Percentiles rank a stretch among this genome's conserved stretches.
phyloP scores from a whole-genome alignment of 2,888 invertebrate species.

The Tetanocera ferruginea region DNA sequence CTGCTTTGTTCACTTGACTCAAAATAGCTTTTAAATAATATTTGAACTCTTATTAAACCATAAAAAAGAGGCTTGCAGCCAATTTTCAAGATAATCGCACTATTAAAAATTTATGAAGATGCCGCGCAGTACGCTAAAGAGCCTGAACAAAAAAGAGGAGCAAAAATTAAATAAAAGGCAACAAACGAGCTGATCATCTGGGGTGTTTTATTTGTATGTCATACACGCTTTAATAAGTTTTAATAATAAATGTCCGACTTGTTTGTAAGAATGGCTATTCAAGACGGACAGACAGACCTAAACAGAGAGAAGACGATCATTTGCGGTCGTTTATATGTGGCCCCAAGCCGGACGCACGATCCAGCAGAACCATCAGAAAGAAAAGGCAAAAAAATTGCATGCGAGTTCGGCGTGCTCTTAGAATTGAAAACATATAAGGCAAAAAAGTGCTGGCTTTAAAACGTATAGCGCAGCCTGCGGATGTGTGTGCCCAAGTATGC shows the following conservation, averaged over 20 bases:
- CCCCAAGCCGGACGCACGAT: constrained; percentile 29
- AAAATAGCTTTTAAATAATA: too few species aligned
- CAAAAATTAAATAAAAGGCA: too few species aligned
- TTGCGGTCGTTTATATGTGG: constrained; percentile 20
- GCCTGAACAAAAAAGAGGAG: too few species aligned
- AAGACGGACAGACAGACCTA: background rate
- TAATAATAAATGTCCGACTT: constrained; percentile 10
- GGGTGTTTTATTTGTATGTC: constrained; percentile 17
- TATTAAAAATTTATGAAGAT: too few species aligned
- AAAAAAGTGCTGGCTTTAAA: background rate
- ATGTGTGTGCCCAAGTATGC: background rate
- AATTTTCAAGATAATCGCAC: too few species aligned
- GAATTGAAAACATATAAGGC: background rate
- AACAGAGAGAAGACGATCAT: background rate
- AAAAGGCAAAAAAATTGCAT: background rate
- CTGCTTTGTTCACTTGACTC: too few species aligned
- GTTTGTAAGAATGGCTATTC: background rate
- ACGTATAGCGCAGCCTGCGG: background rate
- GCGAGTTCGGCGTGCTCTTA: background rate
- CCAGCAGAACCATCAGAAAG: background rate
- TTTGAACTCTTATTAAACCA: too few species aligned
- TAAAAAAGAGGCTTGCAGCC: too few species aligned
- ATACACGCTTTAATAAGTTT: constrained; percentile 23
- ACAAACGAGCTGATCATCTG: background rate
- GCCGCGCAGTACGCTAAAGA: too few species aligned